phyloP scores from a whole-genome alignment of 1,140 invertebrate genomes.

The Hormaphis cornu region DNA sequence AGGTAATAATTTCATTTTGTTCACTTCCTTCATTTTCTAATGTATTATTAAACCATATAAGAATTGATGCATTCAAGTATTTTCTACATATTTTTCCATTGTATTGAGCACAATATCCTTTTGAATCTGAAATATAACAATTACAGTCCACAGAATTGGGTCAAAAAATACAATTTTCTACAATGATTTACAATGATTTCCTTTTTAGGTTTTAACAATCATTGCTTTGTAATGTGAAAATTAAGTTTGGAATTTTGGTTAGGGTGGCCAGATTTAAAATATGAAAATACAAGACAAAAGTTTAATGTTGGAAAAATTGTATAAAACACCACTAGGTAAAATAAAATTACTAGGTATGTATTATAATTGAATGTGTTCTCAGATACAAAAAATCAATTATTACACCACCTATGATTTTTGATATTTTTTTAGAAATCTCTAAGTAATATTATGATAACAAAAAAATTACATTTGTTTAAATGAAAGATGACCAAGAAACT shows the following conservation, averaged over 20 bases:
- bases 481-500: no score
- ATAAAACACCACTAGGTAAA: background rate
- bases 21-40: slow-evolving; percentile 57
- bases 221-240: no score
- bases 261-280: background rate
- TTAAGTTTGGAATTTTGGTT: no score
- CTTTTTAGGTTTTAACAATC: background rate
- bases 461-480: no score
- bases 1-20: slow-evolving; percentile 75
- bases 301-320: background rate
- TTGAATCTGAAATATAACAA: slow-evolving; percentile 1
- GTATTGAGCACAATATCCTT: slow-evolving; percentile 75
- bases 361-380: no score
- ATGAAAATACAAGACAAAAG: background rate
- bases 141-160: no score
- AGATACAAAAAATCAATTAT: no score
- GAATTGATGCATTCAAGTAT: slow-evolving; percentile 58
- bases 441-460: no score
- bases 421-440: no score
- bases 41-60: slow-evolving; percentile 74
- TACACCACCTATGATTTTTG: no score
- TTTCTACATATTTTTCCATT: slow-evolving; percentile 78
- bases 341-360: no score
- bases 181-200: background rate
- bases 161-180: background rate